phyloP scores from a whole-genome alignment of 2,797 vertebrate genomes.

The Hoplostethus atlanticus region DNA sequence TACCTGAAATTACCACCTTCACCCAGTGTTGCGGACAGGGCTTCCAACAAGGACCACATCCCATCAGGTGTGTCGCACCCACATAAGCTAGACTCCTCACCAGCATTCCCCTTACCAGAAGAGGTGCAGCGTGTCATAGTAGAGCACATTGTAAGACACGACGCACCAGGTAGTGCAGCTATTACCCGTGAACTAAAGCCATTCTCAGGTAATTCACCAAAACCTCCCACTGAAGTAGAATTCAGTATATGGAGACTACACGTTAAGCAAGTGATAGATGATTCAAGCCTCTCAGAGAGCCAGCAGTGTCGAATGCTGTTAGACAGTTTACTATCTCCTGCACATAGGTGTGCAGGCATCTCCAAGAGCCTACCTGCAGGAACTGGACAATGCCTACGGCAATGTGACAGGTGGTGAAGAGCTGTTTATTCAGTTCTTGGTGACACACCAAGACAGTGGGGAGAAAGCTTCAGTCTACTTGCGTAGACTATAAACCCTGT shows the following conservation, averaged over 20 bases:
- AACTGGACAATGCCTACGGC: constrained; percentile 43
- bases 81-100: no score
- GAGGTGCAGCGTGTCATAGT: no score
- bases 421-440: constrained; percentile 35
- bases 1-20: neutral
- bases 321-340: constrained; percentile 28
- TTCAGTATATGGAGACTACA: constrained; percentile 17
- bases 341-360: constrained; percentile 22
- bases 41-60: no score
- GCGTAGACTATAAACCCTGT: constrained; percentile 11
- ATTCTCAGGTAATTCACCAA: no score
- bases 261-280: constrained; percentile 26
- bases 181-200: no score
- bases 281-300: constrained; percentile 1
- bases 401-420: constrained; percentile 21
- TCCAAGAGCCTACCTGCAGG: constrained; percentile 4
- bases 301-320: constrained; percentile 19
- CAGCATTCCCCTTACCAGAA: no score
- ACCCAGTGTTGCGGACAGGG: no score
- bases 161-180: no score
- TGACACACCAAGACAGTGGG: constrained; percentile 31
- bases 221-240: constrained; percentile 5
- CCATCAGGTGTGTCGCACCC: neutral
- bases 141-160: no score
- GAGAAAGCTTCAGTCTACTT: constrained; percentile 30